phyloP scores from a whole-genome alignment of 2,797 vertebrate species.

The Hippoglossus hippoglossus region DNA sequence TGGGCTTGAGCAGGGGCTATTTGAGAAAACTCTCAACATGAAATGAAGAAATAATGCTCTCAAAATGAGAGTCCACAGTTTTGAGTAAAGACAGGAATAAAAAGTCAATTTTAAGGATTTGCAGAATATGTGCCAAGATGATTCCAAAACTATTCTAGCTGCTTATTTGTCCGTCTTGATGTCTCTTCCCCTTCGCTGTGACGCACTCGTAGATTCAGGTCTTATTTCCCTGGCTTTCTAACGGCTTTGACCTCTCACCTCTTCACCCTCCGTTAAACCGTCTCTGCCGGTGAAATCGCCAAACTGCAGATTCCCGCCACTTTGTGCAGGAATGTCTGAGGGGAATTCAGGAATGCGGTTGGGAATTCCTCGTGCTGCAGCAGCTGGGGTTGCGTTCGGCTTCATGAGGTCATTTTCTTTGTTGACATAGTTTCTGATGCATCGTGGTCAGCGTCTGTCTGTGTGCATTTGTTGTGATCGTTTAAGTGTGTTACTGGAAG shows the following conservation, averaged over 20 bases:
- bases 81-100: too few relatives aligned
- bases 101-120: too few relatives aligned
- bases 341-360: constrained; percentile 59
- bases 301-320: constrained; percentile 50
- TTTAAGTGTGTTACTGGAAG: constrained; percentile 38
- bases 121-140: too few relatives aligned
- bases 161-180: too few relatives aligned
- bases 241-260: constrained; percentile 27
- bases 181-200: not conserved
- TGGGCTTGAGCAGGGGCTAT: too few relatives aligned
- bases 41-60: too few relatives aligned
- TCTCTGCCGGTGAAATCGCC: constrained; percentile 26
- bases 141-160: too few relatives aligned
- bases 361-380: constrained; percentile 55
- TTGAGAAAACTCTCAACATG: too few relatives aligned
- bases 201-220: too few relatives aligned
- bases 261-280: constrained; percentile 18
- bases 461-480: not conserved
- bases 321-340: constrained; percentile 57
- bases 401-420: constrained; percentile 45
- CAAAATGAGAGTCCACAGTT: too few relatives aligned
- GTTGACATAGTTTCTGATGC: constrained; percentile 1
- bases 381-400: constrained; percentile 24
- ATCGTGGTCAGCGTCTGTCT: not conserved
- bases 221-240: constrained; percentile 1